Evolutionary conservation across 1,140 invertebrate species (phyloP).

Genomic region (Bradysia coprophila): DNA sequence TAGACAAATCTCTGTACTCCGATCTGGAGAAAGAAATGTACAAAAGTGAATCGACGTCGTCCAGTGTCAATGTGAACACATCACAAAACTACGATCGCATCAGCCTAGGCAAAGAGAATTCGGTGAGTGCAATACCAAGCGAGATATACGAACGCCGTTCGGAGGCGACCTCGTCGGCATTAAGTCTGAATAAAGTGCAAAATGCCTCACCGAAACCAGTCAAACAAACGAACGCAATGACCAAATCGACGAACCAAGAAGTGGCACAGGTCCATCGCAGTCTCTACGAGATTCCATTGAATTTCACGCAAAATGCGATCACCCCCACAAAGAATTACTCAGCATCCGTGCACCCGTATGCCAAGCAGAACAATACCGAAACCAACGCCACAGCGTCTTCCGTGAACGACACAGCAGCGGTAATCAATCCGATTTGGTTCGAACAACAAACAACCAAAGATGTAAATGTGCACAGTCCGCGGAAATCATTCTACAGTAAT

Average conservation of each 20-base stretch:
- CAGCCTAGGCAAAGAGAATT: background rate
- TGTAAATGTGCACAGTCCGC: background rate
- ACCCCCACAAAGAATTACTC: background rate
- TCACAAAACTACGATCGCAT: conserved; percentile 23
- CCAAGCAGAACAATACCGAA: background rate
- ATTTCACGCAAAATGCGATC: background rate
- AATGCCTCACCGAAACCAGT: background rate
- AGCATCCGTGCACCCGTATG: conserved; percentile 6
- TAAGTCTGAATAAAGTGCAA: background rate
- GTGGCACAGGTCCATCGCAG: background rate
- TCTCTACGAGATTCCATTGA: background rate
- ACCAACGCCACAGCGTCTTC: background rate
- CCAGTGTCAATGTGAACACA: conserved; percentile 24
- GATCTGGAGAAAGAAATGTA: conserved; percentile 40
- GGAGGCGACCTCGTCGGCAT: background rate
- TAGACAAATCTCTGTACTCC: conserved; percentile 36
- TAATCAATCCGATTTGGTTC: conserved; percentile 28
- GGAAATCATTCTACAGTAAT: conserved; percentile 7
- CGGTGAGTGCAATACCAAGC: background rate
- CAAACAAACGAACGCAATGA: background rate
- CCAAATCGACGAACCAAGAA: background rate
- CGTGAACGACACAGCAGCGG: conserved; percentile 15
- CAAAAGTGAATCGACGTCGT: conserved; percentile 13
- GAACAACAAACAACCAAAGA: conserved; percentile 7
- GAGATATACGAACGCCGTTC: background rate